Conservation (phyloP, 1,140 invertebrate genomes). For the Yoshiicerus persimilis region DNA sequence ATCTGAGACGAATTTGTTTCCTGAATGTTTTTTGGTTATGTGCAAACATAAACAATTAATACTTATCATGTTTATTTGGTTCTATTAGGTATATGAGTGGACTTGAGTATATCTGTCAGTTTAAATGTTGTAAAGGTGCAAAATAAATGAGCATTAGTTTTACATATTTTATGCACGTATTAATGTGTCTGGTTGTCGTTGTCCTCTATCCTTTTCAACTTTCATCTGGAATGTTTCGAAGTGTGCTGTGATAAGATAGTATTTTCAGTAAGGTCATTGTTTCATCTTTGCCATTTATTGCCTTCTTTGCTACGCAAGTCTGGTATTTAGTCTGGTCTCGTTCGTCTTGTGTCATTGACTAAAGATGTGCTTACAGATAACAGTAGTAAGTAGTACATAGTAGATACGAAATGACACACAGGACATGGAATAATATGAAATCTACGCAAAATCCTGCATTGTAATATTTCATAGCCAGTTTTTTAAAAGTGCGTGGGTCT, state of each 20-base stretch:
- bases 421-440: not conserved
- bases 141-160: not conserved
- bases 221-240: not conserved
- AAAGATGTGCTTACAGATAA: too few relatives aligned
- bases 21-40: not conserved
- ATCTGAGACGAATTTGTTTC: not conserved
- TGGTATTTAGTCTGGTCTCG: not conserved
- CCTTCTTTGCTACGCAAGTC: conserved; percentile 3
- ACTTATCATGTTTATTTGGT: not conserved
- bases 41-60: not conserved
- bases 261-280: conserved; percentile 17
- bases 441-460: not conserved
- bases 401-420: not conserved
- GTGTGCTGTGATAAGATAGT: not conserved
- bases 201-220: not conserved
- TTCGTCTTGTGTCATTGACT: not conserved
- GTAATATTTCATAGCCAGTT: not conserved
- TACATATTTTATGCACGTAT: conserved; percentile 5
- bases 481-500: not conserved
- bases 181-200: not conserved
- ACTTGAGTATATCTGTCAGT: not conserved
- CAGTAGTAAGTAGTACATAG: too few relatives aligned
- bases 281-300: conserved; percentile 13
- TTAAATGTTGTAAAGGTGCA: not conserved
- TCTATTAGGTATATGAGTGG: not conserved